phyloP scores from a whole-genome alignment of 2,113 vertebrate genomes.

The Tachuris rubrigastra region DNA sequence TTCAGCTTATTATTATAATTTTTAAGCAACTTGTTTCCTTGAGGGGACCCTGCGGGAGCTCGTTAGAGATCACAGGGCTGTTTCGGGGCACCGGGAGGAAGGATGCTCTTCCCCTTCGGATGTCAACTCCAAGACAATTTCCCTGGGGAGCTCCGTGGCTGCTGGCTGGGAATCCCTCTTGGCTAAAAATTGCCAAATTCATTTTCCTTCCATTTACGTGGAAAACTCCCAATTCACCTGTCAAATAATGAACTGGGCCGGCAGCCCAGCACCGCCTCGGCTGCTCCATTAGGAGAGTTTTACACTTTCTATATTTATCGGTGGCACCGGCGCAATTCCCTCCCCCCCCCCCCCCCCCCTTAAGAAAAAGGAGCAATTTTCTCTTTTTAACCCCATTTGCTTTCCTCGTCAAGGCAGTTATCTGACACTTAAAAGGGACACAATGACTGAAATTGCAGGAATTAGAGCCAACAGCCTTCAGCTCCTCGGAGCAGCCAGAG shows the following conservation, averaged over 20 bases:
- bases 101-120: neutral
- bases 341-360: neutral
- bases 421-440: constrained; percentile 60
- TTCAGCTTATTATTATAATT: neutral
- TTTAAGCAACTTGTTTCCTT: neutral
- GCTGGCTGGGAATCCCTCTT: neutral
- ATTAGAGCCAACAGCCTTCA: neutral
- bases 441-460: constrained; percentile 56
- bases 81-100: neutral
- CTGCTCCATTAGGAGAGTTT: constrained; percentile 1
- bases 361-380: constrained; percentile 62
- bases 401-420: constrained; percentile 60
- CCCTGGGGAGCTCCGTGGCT: neutral
- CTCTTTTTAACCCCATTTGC: constrained; percentile 70
- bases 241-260: neutral
- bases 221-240: constrained; percentile 27
- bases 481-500: neutral
- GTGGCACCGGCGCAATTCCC: neutral
- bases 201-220: constrained; percentile 21
- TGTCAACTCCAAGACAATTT: neutral
- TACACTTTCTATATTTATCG: neutral
- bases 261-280: neutral
- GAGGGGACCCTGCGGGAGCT: constrained; percentile 9
- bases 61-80: neutral
- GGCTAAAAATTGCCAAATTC: neutral